These are phyloP conservation scores for Porites lutea DNA, from an alignment of 64 coral and sea anemone genomes.

Conservation along the genomic window DNA sequence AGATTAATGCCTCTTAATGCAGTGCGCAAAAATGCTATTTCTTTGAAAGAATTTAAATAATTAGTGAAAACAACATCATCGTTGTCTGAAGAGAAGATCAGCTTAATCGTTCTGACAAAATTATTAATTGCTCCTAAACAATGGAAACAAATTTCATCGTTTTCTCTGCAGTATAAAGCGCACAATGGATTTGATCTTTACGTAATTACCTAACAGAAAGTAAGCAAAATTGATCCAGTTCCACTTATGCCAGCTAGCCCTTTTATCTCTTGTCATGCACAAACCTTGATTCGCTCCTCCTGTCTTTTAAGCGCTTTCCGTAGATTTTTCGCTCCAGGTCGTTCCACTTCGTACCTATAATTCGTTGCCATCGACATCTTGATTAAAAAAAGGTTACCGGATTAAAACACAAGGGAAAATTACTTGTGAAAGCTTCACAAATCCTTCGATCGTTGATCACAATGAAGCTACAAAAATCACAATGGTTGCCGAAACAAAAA, in stretches of 20 bases:
- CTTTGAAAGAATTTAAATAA: too few relatives aligned
- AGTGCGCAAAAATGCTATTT: too few relatives aligned
- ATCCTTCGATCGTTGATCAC: conserved; percentile 12
- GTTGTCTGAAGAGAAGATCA: too few relatives aligned
- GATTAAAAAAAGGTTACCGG: not conserved
- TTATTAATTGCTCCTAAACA: not conserved
- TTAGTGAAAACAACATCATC: too few relatives aligned
- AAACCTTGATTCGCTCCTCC: conserved; percentile 85
- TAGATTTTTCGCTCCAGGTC: conserved; percentile 79
- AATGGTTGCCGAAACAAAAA: not conserved
- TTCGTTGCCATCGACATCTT: conserved; percentile 94
- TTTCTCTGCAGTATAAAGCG: not conserved
- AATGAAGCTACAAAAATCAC: not conserved
- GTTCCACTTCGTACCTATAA: conserved; percentile 85
- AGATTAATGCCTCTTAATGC: too few relatives aligned
- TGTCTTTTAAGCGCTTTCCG: conserved; percentile 86
- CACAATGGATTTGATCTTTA: not conserved
- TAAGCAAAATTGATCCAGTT: not conserved
- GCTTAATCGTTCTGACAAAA: not conserved
- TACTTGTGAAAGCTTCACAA: not conserved
- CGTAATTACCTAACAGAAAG: not conserved
- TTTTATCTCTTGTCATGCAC: too few relatives aligned
- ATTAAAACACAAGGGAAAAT: conserved; percentile 16
- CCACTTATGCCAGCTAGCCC: too few relatives aligned
- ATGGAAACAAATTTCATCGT: not conserved